Evolutionary conservation across 64 coral and sea anemone genomes (phyloP), one percentile per base, ranked within the genome.

Genomic region (Montipora capricornis): DNA sequence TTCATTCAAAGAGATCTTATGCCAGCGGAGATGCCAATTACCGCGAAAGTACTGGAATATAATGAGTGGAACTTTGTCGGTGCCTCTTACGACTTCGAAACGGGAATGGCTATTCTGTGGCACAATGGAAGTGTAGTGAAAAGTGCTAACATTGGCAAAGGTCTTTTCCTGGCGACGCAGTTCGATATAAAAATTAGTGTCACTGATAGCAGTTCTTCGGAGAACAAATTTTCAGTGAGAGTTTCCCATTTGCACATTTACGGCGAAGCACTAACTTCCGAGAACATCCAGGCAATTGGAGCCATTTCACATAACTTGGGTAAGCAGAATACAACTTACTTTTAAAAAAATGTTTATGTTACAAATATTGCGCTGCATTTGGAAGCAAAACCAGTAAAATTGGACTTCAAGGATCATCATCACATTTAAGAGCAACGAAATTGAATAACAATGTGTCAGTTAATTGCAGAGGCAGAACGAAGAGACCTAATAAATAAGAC

Each of bases 51-150:
- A 4, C 15, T 95, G 44, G 48, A 79, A 6, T 24, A 46, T 5
- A 95, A 87, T 76, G 75, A 50, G 1, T 95, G 93, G 93, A 95
- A 95, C 75, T 95, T 78, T 60, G 83, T 95, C 5, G 93, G 88
- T 3, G 81, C 58, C 2, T 95, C 93, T 3, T 95, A 95, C 47
- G 88, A 95, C 17, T 76, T 85, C 60, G 51, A 86, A 2, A 78
- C 93, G 8, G 79, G 87, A 52, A 61, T 80, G 8, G 68, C 73
- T 6, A 80, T 80, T 45, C 55, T 95, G 22, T 95, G 88, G 87
- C 93, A 95, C 74, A 79, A 95, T 86, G 93, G 93, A 90, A 57
- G 73, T 17, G 88, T 73, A 44, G 93, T 95, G 0, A 22, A 70
- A 86, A 12, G 48, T 49, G 46, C 49, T 2, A 13, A 12, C 14